Evolutionary conservation across 2,797 vertebrate species (phyloP), one percentile per base, ranked within the genome.

Genomic region (Coranthus polyacanthus): DNA sequence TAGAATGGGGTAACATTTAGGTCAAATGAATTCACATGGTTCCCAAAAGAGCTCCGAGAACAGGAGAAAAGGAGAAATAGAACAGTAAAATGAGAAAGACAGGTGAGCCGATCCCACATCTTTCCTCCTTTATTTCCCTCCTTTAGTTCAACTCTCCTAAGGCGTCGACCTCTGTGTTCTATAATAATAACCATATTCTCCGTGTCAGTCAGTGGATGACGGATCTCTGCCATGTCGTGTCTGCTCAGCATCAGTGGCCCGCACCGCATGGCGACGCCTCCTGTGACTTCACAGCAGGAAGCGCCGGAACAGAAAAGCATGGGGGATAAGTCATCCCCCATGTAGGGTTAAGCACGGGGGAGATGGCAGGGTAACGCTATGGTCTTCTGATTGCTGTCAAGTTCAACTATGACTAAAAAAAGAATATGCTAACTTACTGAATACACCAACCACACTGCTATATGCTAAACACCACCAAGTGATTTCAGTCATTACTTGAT

Each of bases 321-420:
- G 26, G 26, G 26, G 26, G 26, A 29, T 29, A 29, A 29, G 26
- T 29, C 26, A 29, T 29, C 26, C 26, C 6, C 26, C 26, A 86
- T 87, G 83, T 78, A 83, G 86, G 82, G 76, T 83, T 80, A 87
- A 81, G 70, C 61, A 53, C 39, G 15, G 44, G 71, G 80, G 69
- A n/a, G n/a, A 72, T 51, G 15, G 41, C 41, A 50, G 37, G 54
- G 55, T 77, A 62, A 80, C 63, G 47, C 42, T 34, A 24, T 22
- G 52, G 38, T 36, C 53, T 62, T 63, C 49, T 41, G 20, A 18
- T 44, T 15, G 24, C 24, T 53, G 41, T 15, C 39, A 17, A 8
- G 16, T n/a, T n/a, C n/a, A n/a, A n/a, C n/a, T n/a, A n/a, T n/a
- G n/a, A n/a, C n/a, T n/a, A n/a, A n/a, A n/a, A n/a, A n/a, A n/a